Base-by-base conservation (phyloP, 2,888 invertebrate genomes). In the Andricus quercusramuli region DNA sequence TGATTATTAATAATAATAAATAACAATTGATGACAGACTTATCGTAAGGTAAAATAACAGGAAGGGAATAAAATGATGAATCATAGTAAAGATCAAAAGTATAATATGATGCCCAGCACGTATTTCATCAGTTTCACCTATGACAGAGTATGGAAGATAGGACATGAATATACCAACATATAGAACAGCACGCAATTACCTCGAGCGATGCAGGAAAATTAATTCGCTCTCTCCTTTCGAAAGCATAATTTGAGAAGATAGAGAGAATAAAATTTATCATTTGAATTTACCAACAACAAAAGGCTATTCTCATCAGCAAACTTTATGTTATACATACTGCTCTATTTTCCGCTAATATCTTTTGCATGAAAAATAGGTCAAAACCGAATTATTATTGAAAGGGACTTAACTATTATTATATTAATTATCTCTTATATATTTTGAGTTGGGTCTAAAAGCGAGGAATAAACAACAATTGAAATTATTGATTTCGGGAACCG, bases 201-300 rank as follows among this genome's bases (percentile, higher is more conserved):
- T 74, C 32, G 51, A 74, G 74, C 74, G 56, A 56, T 74, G 56
- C 56, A 74, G 74, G 74, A 74, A 59, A 74, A 74, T 74, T 74
- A 74, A 74, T 74, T 74, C 74, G 74, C 51, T 74, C 74, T 74
- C 56, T 74, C 56, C 74, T 74, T 74, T 74, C 74, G 22, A 56
- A 56, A 74, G 74, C 37, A 56, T 74, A 74, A 74, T 56, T 74
- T 37, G 74, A 74, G 74, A 74, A 56, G 74, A 74, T 56, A 74
- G 74, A 74, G 56, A 56, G 37, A 74, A 74, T 74, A 74, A 74
- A 74, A 74, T 74, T 74, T 74, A 74, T 74, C 56, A 56, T 74
- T 74, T 74, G 56, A 74, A 56, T 74, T 56, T 56, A 56, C 32
- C 56, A 74, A 74, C 74, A 56, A 74, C 74, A 74, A 74, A 74